These are phyloP conservation scores for Aphidoletes aphidimyza DNA, from an alignment of 2,888 invertebrate genomes.

Conservation along the genomic window DNA sequence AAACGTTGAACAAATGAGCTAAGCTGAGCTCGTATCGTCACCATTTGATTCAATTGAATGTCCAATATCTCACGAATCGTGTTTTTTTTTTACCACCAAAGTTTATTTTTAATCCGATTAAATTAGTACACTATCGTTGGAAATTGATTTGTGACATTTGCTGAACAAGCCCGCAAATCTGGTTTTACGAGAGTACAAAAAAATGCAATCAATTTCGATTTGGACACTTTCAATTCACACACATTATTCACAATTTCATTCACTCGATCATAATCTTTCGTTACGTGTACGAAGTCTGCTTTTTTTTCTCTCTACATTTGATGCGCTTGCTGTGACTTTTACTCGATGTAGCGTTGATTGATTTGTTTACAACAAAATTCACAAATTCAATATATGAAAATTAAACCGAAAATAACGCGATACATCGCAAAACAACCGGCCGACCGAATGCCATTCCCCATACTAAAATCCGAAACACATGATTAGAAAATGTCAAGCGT, in stretches of 20 bases:
- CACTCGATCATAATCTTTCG: not conserved
- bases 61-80: no score
- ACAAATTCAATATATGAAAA: not conserved
- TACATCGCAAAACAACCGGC: slow-evolving; percentile 1
- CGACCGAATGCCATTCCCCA: not conserved
- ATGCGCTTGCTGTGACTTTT: not conserved
- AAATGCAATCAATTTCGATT: slow-evolving; percentile 24
- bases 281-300: not conserved
- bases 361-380: not conserved
- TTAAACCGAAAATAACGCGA: not conserved
- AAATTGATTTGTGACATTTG: not conserved
- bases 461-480: slow-evolving; percentile 52
- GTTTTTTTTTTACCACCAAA: not conserved
- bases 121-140: not conserved
- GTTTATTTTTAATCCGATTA: slow-evolving; percentile 2
- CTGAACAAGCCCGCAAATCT: not conserved
- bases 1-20: not conserved
- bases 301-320: not conserved
- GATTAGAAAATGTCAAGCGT: slow-evolving; percentile 54
- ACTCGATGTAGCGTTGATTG: not conserved
- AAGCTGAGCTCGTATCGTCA: no score
- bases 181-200: not conserved
- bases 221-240: not conserved
- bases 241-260: not conserved
- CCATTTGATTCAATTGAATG: no score